These are phyloP conservation scores for Mycetomoellerius zeteki DNA, from an alignment of 1,140 invertebrate species.

Conservation along the genomic window DNA sequence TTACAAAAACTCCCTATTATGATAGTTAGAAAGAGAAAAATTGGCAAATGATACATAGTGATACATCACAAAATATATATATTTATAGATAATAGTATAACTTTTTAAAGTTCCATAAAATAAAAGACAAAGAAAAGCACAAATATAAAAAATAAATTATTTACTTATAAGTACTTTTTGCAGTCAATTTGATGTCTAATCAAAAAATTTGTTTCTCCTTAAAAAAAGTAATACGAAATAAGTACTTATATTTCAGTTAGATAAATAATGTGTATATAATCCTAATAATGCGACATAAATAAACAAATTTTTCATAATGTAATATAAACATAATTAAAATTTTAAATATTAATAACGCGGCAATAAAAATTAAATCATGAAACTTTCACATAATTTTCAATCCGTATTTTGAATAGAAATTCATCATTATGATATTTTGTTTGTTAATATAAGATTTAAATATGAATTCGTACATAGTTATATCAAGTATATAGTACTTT, in stretches of 20 bases:
- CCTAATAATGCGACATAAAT: neutral
- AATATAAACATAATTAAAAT: neutral
- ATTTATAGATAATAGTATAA: neutral
- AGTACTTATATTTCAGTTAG: neutral
- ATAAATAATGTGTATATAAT: neutral
- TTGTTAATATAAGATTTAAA: slow-evolving; percentile 8
- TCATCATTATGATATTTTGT: neutral
- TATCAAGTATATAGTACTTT: slow-evolving; percentile 5
- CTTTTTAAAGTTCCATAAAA: neutral
- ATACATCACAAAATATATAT: neutral
- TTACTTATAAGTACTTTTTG: neutral
- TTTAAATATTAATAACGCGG: neutral
- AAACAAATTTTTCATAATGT: neutral
- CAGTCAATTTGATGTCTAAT: neutral
- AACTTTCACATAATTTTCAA: neutral
- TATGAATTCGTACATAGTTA: neutral
- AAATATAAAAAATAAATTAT: neutral
- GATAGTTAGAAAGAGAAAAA: neutral
- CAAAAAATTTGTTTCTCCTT: neutral
- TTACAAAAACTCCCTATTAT: too few relatives aligned
- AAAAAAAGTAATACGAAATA: neutral
- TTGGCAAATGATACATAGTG: neutral
- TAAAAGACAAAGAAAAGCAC: neutral
- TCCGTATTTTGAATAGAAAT: neutral
- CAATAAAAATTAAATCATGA: neutral